Conservation (phyloP, 1,140 invertebrate genomes). For the Sminthurides bifidus region DNA sequence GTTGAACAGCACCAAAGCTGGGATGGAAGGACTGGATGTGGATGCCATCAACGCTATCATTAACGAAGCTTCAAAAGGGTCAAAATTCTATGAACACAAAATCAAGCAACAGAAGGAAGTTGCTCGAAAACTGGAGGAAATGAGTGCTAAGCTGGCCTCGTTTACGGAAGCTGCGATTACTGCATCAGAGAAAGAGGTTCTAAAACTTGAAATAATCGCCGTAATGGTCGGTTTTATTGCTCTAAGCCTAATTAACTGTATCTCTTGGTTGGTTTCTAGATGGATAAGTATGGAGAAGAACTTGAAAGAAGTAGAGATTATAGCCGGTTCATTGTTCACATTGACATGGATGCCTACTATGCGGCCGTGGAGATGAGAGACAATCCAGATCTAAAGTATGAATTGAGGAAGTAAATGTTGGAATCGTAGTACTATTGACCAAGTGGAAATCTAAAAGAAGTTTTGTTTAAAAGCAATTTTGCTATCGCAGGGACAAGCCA, state of each 20-base stretch:
- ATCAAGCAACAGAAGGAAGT: slow-evolving; percentile 38
- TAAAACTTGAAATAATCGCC: slow-evolving; percentile 1
- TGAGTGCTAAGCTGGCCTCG: slow-evolving; percentile 33
- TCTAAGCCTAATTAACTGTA: not conserved
- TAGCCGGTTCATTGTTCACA: slow-evolving; percentile 46
- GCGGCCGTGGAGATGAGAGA: slow-evolving; percentile 55
- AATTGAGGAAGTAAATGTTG: not conserved
- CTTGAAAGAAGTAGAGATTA: slow-evolving; percentile 40
- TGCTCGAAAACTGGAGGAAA: slow-evolving; percentile 40
- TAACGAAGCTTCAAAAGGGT: slow-evolving; percentile 45
- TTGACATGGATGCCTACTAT: slow-evolving; percentile 58
- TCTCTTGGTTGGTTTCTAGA: slow-evolving; percentile 33
- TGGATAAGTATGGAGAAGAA: slow-evolving; percentile 36
- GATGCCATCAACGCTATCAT: slow-evolving; percentile 49
- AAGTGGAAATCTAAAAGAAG: not conserved
- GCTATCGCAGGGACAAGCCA: slow-evolving; percentile 40
- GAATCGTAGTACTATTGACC: not conserved
- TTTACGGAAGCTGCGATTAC: slow-evolving; percentile 37
- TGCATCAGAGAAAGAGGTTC: slow-evolving; percentile 36
- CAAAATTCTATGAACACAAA: slow-evolving; percentile 47
- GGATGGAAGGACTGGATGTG: slow-evolving; percentile 47
- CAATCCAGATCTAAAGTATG: slow-evolving; percentile 41
- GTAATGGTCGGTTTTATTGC: not conserved
- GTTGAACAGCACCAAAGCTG: slow-evolving; percentile 32
- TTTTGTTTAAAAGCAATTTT: not conserved